phyloP scores from a whole-genome alignment of 2,888 invertebrate genomes.

The Byasa hedistus region DNA sequence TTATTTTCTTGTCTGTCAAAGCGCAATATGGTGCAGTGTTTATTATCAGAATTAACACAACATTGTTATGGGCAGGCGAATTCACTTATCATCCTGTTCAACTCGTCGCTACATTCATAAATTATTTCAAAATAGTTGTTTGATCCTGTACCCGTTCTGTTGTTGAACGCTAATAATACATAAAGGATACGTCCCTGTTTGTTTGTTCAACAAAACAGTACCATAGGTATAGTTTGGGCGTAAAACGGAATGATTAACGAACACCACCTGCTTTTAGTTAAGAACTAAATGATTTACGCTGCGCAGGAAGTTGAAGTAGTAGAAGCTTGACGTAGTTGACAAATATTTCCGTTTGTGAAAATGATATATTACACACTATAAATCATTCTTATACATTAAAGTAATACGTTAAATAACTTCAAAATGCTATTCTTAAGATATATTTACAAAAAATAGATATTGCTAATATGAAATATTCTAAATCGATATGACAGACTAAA shows the following conservation, averaged over 20 bases:
- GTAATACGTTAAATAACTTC: too few relatives aligned
- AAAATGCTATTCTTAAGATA: too few relatives aligned
- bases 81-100: too few relatives aligned
- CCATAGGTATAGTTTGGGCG: background rate
- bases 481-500: too few relatives aligned
- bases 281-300: constrained; percentile 20
- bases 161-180: background rate
- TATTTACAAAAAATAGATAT: too few relatives aligned
- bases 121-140: background rate
- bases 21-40: too few relatives aligned
- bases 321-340: background rate
- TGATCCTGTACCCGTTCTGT: background rate
- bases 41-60: too few relatives aligned
- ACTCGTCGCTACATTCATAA: background rate
- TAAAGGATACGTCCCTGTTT: constrained; percentile 6
- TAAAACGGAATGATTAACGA: constrained; percentile 15
- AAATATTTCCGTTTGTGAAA: background rate
- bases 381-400: too few relatives aligned
- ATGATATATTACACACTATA: too few relatives aligned
- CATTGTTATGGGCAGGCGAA: too few relatives aligned
- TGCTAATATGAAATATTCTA: too few relatives aligned
- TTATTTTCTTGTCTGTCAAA: too few relatives aligned
- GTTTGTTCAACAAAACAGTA: constrained; percentile 5
- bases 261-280: constrained; percentile 16
- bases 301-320: background rate